A percentile compares a stretch with the other conserved stretches of the same genome.
Conservation (phyloP, 2,888 invertebrate genomes). For the Loripinus fragilis region DNA sequence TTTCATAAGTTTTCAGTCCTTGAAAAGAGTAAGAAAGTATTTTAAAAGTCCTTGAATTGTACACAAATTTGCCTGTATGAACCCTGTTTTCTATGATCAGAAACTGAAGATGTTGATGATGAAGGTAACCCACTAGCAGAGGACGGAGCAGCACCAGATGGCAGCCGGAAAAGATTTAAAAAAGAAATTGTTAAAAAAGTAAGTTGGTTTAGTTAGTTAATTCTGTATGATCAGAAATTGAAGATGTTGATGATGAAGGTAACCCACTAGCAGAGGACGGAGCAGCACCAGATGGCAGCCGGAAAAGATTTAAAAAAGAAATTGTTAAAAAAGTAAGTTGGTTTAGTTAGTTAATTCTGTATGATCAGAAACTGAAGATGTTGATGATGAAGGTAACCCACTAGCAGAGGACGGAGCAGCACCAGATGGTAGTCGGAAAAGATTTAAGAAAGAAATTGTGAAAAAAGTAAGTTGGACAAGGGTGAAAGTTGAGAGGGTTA, state of each 20-base stretch:
- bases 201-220: too few relatives aligned
- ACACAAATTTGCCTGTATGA: too few relatives aligned
- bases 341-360: too few relatives aligned
- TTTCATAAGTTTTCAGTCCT: too few relatives aligned
- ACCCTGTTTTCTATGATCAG: constrained; percentile 58
- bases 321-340: constrained; percentile 66
- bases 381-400: constrained; percentile 82
- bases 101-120: constrained; percentile 82
- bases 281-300: constrained; percentile 42
- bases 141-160: constrained; percentile 49
- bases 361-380: constrained; percentile 78
- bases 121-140: constrained; percentile 74
- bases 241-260: constrained; percentile 83
- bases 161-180: constrained; percentile 54
- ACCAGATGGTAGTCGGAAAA: constrained; percentile 53
- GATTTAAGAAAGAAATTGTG: constrained; percentile 64
- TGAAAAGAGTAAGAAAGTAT: too few relatives aligned
- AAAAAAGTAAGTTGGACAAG: constrained; percentile 64
- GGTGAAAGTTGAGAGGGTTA: too few relatives aligned
- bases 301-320: constrained; percentile 62
- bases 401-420: constrained; percentile 52
- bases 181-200: constrained; percentile 71
- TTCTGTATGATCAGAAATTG: constrained; percentile 69
- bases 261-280: constrained; percentile 58
- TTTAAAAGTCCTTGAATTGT: too few relatives aligned